These are phyloP conservation scores for Coturnix japonica DNA, from an alignment of 2,113 vertebrate genomes.

Conservation along the genomic window DNA sequence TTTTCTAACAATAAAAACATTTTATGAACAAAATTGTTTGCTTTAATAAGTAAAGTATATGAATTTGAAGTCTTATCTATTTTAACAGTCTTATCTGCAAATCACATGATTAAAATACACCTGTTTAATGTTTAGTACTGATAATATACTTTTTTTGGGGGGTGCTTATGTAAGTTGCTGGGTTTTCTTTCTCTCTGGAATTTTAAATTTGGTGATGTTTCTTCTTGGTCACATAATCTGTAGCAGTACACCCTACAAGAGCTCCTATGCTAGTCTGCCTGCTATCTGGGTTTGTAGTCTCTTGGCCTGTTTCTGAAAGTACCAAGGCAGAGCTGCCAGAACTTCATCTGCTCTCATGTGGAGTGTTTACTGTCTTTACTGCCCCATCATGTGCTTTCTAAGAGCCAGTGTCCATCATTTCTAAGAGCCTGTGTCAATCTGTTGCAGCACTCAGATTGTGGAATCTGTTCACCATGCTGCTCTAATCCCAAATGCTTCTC, in stretches of 20 bases:
- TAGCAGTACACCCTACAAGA: not conserved
- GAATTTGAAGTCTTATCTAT: not conserved
- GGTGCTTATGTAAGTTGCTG: not conserved
- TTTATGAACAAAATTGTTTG: slow-evolving; percentile 13
- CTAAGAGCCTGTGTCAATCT: not conserved
- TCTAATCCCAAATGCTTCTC: not conserved
- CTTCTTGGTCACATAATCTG: not conserved
- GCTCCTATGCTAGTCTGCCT: not conserved
- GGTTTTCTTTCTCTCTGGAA: not conserved
- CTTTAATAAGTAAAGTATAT: slow-evolving; percentile 66
- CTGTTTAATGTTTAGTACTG: not conserved
- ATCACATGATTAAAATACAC: rapidly evolving
- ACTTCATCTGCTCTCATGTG: not conserved
- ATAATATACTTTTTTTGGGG: not conserved
- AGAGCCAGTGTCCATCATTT: not conserved
- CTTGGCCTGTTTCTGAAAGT: not conserved
- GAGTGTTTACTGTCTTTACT: not conserved
- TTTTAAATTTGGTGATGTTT: not conserved
- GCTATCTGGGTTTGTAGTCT: not conserved
- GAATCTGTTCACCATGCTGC: not conserved
- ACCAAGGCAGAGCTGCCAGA: not conserved
- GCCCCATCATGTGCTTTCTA: not conserved
- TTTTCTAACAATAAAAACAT: not conserved
- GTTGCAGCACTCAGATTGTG: rapidly evolving
- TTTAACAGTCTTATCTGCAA: not conserved